A percentile compares a stretch with the other conserved stretches of the same genome.
These are phyloP conservation scores for Rhinatrema bivittatum DNA, from an alignment of 2,797 vertebrate genomes.

Conservation along the genomic window DNA sequence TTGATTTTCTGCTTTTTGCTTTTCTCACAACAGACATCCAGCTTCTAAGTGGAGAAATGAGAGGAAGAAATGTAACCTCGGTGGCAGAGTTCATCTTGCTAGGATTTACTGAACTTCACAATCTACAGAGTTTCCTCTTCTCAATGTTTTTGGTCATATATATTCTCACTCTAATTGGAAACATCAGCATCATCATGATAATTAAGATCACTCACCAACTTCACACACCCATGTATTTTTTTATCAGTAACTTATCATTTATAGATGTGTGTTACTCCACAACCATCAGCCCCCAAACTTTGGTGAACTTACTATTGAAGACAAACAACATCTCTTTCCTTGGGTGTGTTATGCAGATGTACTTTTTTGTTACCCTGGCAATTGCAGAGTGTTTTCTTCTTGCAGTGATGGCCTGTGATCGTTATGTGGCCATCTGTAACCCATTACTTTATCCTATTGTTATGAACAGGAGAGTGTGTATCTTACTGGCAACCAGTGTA, in stretches of 20 bases:
- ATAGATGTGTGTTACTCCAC: constrained; percentile 3
- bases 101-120: too few relatives aligned
- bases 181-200: too few relatives aligned
- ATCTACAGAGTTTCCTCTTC: constrained; percentile 6
- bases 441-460: neutral
- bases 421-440: constrained; percentile 3
- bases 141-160: too few relatives aligned
- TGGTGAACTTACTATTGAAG: neutral
- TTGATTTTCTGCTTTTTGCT: too few relatives aligned
- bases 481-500: neutral
- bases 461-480: neutral
- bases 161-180: too few relatives aligned
- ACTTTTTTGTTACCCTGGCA: constrained; percentile 1
- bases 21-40: too few relatives aligned
- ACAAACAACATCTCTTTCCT: neutral
- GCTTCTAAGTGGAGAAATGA: too few relatives aligned
- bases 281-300: constrained; percentile 1
- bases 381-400: constrained; percentile 2
- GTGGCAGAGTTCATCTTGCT: too few relatives aligned
- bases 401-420: too few relatives aligned
- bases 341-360: constrained; percentile 1
- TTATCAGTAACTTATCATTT: neutral
- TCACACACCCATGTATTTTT: too few relatives aligned
- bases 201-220: too few relatives aligned
- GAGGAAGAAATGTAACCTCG: too few relatives aligned